These are phyloP conservation scores for Leucozona laternaria DNA, from an alignment of 2,888 invertebrate species.

Conservation along the genomic window DNA sequence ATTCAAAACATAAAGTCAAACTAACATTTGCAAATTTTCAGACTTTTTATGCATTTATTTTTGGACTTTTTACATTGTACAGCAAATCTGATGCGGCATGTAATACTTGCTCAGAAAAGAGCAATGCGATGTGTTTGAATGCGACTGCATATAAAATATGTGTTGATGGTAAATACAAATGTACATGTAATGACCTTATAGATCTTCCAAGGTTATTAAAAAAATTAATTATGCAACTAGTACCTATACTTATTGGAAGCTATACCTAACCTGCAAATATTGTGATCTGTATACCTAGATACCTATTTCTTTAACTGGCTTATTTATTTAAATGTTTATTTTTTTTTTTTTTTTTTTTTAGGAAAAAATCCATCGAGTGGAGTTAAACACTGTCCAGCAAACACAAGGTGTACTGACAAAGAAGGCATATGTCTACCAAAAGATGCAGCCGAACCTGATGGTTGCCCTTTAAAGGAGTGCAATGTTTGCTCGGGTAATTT, in stretches of 20 bases:
- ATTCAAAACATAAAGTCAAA: too few species aligned
- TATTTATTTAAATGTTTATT: not conserved
- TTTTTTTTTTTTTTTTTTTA: too few species aligned
- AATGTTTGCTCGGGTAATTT: not conserved
- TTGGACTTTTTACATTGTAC: not conserved
- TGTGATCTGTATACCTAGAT: too few species aligned
- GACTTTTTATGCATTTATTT: not conserved
- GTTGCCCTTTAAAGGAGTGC: not conserved
- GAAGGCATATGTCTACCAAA: not conserved
- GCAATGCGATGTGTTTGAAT: not conserved
- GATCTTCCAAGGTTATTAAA: too few species aligned
- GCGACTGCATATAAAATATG: not conserved
- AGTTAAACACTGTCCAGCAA: not conserved
- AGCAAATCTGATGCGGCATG: not conserved
- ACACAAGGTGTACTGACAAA: not conserved
- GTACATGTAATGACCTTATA: too few species aligned
- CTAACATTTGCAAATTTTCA: not conserved
- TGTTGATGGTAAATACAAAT: constrained; percentile 24
- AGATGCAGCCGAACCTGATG: not conserved
- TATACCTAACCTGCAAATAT: too few species aligned
- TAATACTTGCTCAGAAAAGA: not conserved
- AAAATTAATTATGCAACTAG: too few species aligned
- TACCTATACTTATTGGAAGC: too few species aligned
- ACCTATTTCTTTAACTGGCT: too few species aligned
- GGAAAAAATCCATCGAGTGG: not conserved